Percentiles rank a stretch among this genome's conserved stretches.
phyloP scores from a whole-genome alignment of 2,797 vertebrate genomes.

The Eupleurogrammus muticus region DNA sequence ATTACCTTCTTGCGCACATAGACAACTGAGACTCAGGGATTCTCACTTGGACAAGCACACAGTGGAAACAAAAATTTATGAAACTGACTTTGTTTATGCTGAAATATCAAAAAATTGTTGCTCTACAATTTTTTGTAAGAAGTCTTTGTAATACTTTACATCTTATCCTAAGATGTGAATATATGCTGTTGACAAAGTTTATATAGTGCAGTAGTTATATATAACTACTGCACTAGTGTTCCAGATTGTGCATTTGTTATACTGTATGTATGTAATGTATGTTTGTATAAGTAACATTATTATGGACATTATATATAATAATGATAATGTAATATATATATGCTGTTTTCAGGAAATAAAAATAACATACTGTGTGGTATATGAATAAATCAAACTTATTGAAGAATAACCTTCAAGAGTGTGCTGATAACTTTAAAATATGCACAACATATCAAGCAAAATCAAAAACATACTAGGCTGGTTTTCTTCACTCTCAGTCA shows the following conservation, averaged over 20 bases:
- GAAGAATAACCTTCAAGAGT: not conserved
- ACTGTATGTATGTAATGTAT: slow-evolving; percentile 43
- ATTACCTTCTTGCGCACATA: slow-evolving; percentile 34
- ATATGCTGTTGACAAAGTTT: slow-evolving; percentile 34
- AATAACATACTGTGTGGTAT: not conserved
- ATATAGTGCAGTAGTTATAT: too few species aligned
- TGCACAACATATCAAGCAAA: slow-evolving; percentile 3
- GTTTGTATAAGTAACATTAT: slow-evolving; percentile 34
- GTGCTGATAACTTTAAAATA: not conserved
- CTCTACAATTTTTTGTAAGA: not conserved
- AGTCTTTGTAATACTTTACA: slow-evolving; percentile 17
- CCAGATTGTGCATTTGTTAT: slow-evolving; percentile 50
- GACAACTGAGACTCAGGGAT: slow-evolving; percentile 12
- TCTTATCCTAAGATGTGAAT: slow-evolving; percentile 35
- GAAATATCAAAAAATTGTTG: slow-evolving; percentile 15
- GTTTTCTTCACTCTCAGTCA: slow-evolving; percentile 39
- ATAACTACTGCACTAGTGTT: slow-evolving; percentile 52
- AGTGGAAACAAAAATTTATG: slow-evolving; percentile 19
- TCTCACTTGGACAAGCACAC: slow-evolving; percentile 20
- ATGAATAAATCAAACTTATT: slow-evolving; percentile 5
- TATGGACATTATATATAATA: slow-evolving; percentile 8
- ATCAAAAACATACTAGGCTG: slow-evolving; percentile 9
- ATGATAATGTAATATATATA: slow-evolving; percentile 35
- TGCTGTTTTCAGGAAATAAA: not conserved
- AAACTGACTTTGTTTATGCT: slow-evolving; percentile 14